Percentiles rank a stretch among this genome's conserved stretches.
Conservation (phyloP, 1,140 invertebrate species). For the Uloborus diversus region DNA sequence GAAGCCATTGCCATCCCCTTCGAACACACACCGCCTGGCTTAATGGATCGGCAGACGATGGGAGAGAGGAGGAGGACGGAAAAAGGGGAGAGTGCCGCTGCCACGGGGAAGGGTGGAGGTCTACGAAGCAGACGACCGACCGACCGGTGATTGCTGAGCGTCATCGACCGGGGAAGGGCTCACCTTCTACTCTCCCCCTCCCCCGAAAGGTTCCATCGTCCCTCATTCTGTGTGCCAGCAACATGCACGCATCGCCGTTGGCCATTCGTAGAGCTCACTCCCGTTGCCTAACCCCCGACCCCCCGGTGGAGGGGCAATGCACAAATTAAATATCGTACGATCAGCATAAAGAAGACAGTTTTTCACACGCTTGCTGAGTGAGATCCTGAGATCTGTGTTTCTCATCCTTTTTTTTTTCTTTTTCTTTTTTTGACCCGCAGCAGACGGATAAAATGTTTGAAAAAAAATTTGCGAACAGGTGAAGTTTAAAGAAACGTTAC, state of each 20-base stretch:
- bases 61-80: background rate
- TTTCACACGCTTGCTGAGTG: too few relatives aligned
- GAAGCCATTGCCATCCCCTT: background rate
- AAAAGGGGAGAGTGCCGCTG: background rate
- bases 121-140: background rate
- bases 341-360: too few relatives aligned
- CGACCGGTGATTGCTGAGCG: conserved; percentile 51
- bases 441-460: too few relatives aligned
- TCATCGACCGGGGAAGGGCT: conserved; percentile 35
- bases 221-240: background rate
- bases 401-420: too few relatives aligned
- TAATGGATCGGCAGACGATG: conserved; percentile 50
- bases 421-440: too few relatives aligned
- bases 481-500: too few relatives aligned
- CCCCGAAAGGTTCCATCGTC: background rate
- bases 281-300: background rate
- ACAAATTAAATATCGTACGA: conserved; percentile 52
- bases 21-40: background rate
- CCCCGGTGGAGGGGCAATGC: background rate
- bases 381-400: too few relatives aligned
- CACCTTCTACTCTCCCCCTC: background rate
- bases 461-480: too few relatives aligned
- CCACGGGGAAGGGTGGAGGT: background rate
- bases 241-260: conserved; percentile 47
- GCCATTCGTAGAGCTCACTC: background rate